These are phyloP conservation scores for Calyptommatus sinebrachiatus DNA, from an alignment of 2,113 vertebrate genomes.

Conservation along the genomic window DNA sequence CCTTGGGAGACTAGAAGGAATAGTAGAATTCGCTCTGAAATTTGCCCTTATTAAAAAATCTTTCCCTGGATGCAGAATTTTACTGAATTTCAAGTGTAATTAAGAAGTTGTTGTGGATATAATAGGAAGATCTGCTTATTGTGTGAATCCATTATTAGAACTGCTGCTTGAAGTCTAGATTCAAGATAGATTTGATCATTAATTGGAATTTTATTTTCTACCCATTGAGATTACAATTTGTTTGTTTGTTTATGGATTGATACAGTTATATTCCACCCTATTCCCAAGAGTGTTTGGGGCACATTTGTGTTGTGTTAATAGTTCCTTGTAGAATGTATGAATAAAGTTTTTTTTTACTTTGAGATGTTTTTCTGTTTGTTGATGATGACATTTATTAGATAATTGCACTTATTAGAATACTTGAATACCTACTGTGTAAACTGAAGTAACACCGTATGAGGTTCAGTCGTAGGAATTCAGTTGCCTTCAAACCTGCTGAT, in stretches of 20 bases:
- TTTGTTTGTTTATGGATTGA: no score
- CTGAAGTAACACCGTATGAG: not conserved
- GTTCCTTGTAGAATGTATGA: not conserved
- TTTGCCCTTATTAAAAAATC: no score
- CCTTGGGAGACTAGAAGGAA: no score
- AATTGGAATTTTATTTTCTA: no score
- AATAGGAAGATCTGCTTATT: not conserved
- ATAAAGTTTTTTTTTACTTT: not conserved
- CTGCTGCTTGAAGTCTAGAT: not conserved
- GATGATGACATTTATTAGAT: not conserved
- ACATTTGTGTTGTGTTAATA: not conserved
- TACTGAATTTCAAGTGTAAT: no score
- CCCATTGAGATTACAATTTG: no score
- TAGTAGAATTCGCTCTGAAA: no score
- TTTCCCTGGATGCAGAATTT: no score
- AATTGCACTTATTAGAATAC: conserved; percentile 1
- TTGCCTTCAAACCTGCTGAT: conserved; percentile 1
- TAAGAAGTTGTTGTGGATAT: not conserved
- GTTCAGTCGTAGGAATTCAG: conserved; percentile 24
- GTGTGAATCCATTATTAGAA: not conserved
- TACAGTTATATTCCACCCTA: no score
- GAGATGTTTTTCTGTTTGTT: not conserved
- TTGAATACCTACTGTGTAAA: not conserved
- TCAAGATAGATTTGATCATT: not conserved
- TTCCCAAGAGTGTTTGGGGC: not conserved